Base-by-base conservation (phyloP, 1,140 invertebrate genomes). In the Trichonephila clavata region DNA sequence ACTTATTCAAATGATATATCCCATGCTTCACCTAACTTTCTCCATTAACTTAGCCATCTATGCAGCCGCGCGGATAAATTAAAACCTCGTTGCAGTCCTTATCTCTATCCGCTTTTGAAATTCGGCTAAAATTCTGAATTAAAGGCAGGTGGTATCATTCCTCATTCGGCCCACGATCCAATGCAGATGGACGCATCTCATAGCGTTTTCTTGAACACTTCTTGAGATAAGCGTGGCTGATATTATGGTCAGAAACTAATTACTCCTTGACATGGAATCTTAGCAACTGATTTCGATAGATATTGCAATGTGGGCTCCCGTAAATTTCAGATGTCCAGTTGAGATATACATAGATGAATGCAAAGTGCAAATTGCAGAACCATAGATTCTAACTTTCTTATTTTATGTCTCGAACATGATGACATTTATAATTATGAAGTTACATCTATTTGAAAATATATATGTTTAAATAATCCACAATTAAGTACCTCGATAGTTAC, bases 101-200 rank as follows among this genome's bases (percentile, higher is more conserved):
- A 77, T 77, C 68, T 77, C 68, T 77, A 77, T 77, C 68, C 68
- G 68, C 68, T 77, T 77, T 77, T 77, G 68, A 77, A 77, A 39
- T 77, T 77, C 68, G 16, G 68, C 68, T 77, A 77, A 77, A 77
- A 77, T 77, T 39, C 32, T 4, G 68, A 77, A 77, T 77, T 14
- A 27, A 39, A 14, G 27, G 68, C 68, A 77, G 68, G 68, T 77
- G 68, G 27, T 77, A 27, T 39, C 68, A 77, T 77, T 77, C 68
- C 68, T 77, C 68, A 77, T 39, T 27, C 24, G 14, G 16, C 24
- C 14, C 68, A 77, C 68, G 24, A 18, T 50, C 27, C 68, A 27
- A 14, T 27, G 68, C 24, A 71, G 24, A 50, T 10, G 43, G 43
- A 50, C 43, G 43, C 43, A 50, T 50, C 68, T 71, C 68, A 4